A percentile compares a stretch with the other conserved stretches of the same genome.
phyloP scores from a whole-genome alignment of 2,797 vertebrate genomes.

The Enteromius viviparus region DNA sequence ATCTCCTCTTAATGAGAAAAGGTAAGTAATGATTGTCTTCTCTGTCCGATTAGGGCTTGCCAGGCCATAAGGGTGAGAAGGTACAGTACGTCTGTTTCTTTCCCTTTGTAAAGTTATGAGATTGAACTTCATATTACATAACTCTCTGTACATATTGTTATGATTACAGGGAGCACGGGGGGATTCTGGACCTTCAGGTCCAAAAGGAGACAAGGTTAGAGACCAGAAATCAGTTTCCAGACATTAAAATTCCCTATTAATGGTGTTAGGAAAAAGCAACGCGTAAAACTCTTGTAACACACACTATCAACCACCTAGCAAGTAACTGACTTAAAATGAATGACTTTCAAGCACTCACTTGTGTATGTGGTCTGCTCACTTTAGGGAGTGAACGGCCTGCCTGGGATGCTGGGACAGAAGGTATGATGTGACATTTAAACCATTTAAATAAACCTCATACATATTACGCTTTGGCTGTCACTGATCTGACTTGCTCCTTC shows the following conservation, averaged over 20 bases:
- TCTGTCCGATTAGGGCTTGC: slow-evolving; percentile 39
- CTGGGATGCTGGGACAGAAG: slow-evolving; percentile 56
- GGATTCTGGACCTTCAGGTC: slow-evolving; percentile 46
- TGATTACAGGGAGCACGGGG: slow-evolving; percentile 52
- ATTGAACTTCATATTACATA: not conserved
- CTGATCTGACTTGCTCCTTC: not conserved
- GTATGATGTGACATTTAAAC: slow-evolving; percentile 33
- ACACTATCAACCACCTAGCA: not conserved
- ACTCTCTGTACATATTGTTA: not conserved
- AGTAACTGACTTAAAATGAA: not conserved
- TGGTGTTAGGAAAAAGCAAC: not conserved
- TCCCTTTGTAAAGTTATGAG: not conserved
- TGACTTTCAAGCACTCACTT: not conserved
- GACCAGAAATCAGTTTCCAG: not conserved
- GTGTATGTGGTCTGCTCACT: slow-evolving; percentile 12
- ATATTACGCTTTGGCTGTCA: slow-evolving; percentile 4
- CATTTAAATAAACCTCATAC: not conserved
- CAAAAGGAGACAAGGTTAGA: slow-evolving; percentile 56
- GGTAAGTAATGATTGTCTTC: not conserved
- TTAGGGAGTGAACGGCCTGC: slow-evolving; percentile 53
- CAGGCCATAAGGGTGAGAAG: slow-evolving; percentile 59
- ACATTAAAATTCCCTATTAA: not conserved
- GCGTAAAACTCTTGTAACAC: not conserved
- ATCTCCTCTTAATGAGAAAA: not conserved
- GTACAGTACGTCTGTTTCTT: not conserved